Percentiles rank a stretch among this genome's conserved stretches.
phyloP scores from a whole-genome alignment of 2,797 vertebrate species.

The Arctocebus calabarensis region DNA sequence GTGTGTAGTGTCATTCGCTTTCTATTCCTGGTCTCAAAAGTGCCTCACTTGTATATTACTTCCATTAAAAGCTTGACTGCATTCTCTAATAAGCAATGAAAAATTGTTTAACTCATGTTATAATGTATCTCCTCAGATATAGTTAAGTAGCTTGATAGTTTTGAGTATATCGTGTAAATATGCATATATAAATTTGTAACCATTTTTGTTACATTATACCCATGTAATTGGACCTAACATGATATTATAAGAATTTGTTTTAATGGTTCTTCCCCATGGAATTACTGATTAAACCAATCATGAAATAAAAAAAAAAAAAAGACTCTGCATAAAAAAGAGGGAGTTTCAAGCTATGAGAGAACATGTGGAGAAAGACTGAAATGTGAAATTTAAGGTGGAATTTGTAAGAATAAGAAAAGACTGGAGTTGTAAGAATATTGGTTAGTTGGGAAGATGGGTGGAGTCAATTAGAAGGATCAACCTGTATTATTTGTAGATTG shows the following conservation, averaged over 20 bases:
- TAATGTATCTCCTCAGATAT: slow-evolving; percentile 93
- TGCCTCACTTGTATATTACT: slow-evolving; percentile 96
- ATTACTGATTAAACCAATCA: slow-evolving; percentile 89
- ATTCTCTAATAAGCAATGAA: slow-evolving; percentile 94
- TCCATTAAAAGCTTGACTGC: slow-evolving; percentile 92
- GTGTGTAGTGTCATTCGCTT: slow-evolving; percentile 92
- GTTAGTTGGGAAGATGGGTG: not conserved
- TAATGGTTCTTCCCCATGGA: slow-evolving; percentile 86
- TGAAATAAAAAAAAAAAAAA: slow-evolving; percentile 87
- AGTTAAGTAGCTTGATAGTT: slow-evolving; percentile 94
- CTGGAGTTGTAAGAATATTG: not conserved
- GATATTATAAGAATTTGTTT: slow-evolving; percentile 96
- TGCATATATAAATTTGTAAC: slow-evolving; percentile 96
- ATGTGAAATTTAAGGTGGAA: not conserved
- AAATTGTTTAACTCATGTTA: slow-evolving; percentile 94
- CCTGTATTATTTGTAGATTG: not conserved
- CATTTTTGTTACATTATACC: slow-evolving; percentile 96
- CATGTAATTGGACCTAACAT: slow-evolving; percentile 96
- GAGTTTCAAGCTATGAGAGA: not conserved
- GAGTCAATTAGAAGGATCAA: not conserved
- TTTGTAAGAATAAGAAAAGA: not conserved
- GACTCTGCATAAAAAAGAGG: not conserved
- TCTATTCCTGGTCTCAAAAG: slow-evolving; percentile 94
- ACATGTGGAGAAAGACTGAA: not conserved
- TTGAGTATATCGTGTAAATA: slow-evolving; percentile 98